Conservation (phyloP, 1,140 invertebrate species). For the Achroia grisella region DNA sequence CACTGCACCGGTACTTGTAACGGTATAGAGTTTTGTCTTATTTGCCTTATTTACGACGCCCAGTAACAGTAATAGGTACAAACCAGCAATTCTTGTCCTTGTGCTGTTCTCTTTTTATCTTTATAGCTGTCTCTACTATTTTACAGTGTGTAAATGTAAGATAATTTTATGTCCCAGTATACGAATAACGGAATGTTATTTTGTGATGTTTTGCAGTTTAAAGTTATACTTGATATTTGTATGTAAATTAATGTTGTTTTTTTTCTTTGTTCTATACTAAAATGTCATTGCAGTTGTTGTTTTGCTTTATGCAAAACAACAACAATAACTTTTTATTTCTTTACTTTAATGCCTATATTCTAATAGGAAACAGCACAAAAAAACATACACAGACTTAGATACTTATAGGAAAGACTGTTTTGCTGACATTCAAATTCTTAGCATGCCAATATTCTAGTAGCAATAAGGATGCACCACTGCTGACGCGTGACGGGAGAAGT, state of each 20-base stretch:
- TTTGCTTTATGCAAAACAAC: too few relatives aligned
- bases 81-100: neutral
- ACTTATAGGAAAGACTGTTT: too few relatives aligned
- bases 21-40: neutral
- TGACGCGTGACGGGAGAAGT: slow-evolving; percentile 33
- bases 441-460: neutral
- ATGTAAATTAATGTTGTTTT: neutral
- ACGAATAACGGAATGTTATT: too few relatives aligned
- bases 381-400: too few relatives aligned
- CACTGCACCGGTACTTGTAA: slow-evolving; percentile 10
- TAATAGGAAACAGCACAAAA: too few relatives aligned
- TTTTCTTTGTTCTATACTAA: neutral
- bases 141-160: neutral
- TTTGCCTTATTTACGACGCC: slow-evolving; percentile 8
- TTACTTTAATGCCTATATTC: too few relatives aligned
- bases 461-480: slow-evolving; percentile 28
- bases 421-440: too few relatives aligned
- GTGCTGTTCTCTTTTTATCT: slow-evolving; percentile 3
- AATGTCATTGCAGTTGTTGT: too few relatives aligned
- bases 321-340: too few relatives aligned
- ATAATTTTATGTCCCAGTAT: too few relatives aligned
- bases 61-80: slow-evolving; percentile 7
- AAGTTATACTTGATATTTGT: neutral
- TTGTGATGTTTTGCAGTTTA: too few relatives aligned
- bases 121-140: slow-evolving; percentile 5